Evolutionary conservation across 2,113 vertebrate species (phyloP), one percentile per base, ranked within the genome.

Genomic region (Stegostoma tigrinum): DNA sequence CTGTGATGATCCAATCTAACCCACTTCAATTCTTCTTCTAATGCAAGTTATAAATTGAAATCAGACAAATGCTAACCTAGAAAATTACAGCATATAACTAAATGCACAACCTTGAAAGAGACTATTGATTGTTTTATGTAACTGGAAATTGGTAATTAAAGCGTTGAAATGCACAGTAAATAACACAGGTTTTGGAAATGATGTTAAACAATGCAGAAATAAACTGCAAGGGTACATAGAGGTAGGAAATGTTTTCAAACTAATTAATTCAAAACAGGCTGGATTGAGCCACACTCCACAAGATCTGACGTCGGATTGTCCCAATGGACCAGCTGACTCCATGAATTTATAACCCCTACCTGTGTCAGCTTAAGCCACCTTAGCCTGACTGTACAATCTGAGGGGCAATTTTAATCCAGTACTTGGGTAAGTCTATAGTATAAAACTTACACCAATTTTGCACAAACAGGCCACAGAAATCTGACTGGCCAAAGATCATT

Each of bases 51-150:
- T 14, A 30, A 45, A 34, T 42, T 66, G 61, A 93, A 93, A 67
- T 66, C 23, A n/a, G 64, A 91, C 30, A 72, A 72, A n/a, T 64
- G 34, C 64, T 93, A 93, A 93, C 89, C 61, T 93, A 15, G 38
- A 93, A 93, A 90, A 93, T 66, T 93, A 66, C n/a, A 93, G 89
- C 61, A 93, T 34, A 38, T 93, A 23, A 19, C 61, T 93, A n/a
- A 67, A 93, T 34, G 23, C 19, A 19, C 5, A 8, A 93, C 61
- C 5, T 38, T 66, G 19, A 67, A 66, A n/a, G 2, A 6, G 89
- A 38, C n/a, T 70, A 70, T 45, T 83, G 67, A 38, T 93, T 93
- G 67, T 66, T 67, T 66, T 6, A n/a, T 38, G 61, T 19, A 67
- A 67, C 89, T 83, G 23, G 38, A 83, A 42, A 83, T 19, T 45